Base-by-base conservation (phyloP, 2,888 invertebrate genomes). In the Cyrtodaria siliqua region DNA sequence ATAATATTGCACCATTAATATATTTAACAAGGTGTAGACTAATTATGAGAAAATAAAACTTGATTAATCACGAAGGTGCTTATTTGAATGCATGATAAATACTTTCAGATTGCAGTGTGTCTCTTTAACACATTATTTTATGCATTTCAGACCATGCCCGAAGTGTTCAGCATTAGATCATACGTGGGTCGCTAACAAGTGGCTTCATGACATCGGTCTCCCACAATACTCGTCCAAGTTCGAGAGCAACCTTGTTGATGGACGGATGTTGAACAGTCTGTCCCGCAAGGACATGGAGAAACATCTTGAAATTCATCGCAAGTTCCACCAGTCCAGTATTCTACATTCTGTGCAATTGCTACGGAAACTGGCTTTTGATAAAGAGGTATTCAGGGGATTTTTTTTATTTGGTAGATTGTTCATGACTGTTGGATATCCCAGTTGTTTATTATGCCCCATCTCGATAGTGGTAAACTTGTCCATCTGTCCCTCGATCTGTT, bases 201-300 rank as follows among this genome's bases (percentile, higher is more conserved):
- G 98, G 97, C 93, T 98, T 85, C 97, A 97, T 0, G 97, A 98
- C 91, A 95, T 98, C 61, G 98, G 98, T 69, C 94, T 98, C 67
- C 95, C 97, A 12, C 95, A 98, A 95, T 98, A 98, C 92, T 96
- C 96, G 0, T 97, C 97, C 88, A 96, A 96, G 59, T 98, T 98
- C 93, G 95, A 97, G 82, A 96, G 96, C 50, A 97, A 96, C 89
- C 95, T 98, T 93, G 97, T 98, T 23, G 98, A 98, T 93, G 98
- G 98, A 1, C 95, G 98, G 70, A 96, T 98, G 96, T 94, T 98
- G 91, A 97, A 98, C 91, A 97, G 97, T 73, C 95, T 98, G 86
- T 97, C 97, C 89, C 97, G 97, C 93, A 97, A 98, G 91, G 98
- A 98, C 92, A 94, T 98, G 89, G 98, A 98, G 93, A 98, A 98